These are phyloP conservation scores for Gyrodactylus bullatarudis DNA, from an alignment of 1,140 invertebrate genomes.

Conservation along the genomic window DNA sequence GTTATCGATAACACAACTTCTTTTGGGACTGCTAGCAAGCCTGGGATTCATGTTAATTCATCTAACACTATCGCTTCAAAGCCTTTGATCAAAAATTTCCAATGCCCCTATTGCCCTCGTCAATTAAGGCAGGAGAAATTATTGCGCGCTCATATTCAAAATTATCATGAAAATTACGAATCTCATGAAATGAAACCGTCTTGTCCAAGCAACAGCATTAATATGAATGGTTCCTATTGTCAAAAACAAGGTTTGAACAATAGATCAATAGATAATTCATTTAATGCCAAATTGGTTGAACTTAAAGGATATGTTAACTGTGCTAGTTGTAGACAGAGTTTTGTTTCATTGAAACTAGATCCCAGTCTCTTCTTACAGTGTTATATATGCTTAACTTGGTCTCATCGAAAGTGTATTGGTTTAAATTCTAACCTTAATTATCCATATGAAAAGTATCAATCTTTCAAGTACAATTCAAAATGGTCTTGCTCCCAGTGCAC, in stretches of 20 bases:
- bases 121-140: not conserved
- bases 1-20: too few species aligned
- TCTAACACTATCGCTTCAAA: too few species aligned
- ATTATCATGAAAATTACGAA: not conserved
- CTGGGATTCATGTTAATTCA: not conserved
- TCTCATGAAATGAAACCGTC: not conserved
- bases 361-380: not conserved
- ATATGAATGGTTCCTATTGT: too few species aligned
- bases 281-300: too few species aligned
- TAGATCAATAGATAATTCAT: too few species aligned
- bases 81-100: not conserved
- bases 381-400: not conserved
- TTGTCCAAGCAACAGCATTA: too few species aligned
- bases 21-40: not conserved
- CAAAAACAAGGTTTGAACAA: too few species aligned
- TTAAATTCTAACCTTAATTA: not conserved
- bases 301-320: not conserved
- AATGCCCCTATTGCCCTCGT: not conserved
- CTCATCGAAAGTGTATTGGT: not conserved
- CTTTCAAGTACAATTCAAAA: not conserved
- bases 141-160: not conserved
- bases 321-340: not conserved
- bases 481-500: not conserved
- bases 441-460: not conserved
- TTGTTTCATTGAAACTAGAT: not conserved